Evolutionary conservation across 2,113 vertebrate species (phyloP), one percentile per base, ranked within the genome.

Genomic region (Podocnemis expansa): DNA sequence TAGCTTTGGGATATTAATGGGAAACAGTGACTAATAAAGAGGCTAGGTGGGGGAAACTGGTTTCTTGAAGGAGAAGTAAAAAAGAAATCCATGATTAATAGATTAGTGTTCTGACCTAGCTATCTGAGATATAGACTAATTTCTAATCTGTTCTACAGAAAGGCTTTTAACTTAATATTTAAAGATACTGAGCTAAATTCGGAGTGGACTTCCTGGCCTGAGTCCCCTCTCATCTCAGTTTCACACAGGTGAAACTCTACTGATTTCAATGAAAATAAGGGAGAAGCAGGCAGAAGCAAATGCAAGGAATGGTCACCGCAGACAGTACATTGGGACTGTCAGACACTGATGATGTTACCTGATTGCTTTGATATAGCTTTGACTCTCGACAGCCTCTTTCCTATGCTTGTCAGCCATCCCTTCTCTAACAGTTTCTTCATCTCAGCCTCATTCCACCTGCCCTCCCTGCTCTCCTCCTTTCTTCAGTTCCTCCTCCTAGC

Each of bases 381-480:
- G 38, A 51, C 27, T 38, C 43, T 60, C 49, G 43, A 41, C 0
- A 1, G 45, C 11, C 0, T 25, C 41, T 0, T 4, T 5, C 19
- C 19, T 79, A 47, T 10, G 8, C 19, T 54, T 14, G 31, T 43
- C 76, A 54, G 1, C 34, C 55, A 11, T 11, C 17, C 17, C 27
- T 60, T 38, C 79, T n/a, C 41, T 60, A 21, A 10, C 9, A 25
- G 27, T 45, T 43, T 41, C 60, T 63, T 63, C 31, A 63, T 17
- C 31, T n/a, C 60, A 67, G 58, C 13, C 58, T 60, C 13, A 31
- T 27, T 60, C 58, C 6, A 31, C 58, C 29, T 60, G 58, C 4
- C 60, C 60, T 67, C 60, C 16, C 17, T n/a, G 60, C 16, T 67
- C 31, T 14, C 14, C 8, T 2, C 60, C 31, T 67, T n/a, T n/a